Evolutionary conservation across 2,888 invertebrate genomes (phyloP).

Genomic region (Lottia gigantea): DNA sequence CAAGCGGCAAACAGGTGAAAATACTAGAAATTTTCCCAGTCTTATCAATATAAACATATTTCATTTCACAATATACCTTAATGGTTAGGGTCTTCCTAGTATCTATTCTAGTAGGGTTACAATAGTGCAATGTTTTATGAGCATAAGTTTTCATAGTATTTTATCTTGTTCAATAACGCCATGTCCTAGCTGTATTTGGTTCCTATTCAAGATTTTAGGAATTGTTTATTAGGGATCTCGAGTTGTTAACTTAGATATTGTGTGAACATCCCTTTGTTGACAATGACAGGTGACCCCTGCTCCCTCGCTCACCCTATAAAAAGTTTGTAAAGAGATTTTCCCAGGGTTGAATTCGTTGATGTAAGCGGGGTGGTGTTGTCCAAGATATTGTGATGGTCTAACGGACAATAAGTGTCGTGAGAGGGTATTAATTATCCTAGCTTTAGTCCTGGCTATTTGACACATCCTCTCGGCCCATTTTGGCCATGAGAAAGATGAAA

Average conservation of each 20-base stretch:
- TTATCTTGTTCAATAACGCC: no score
- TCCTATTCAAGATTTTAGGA: no score
- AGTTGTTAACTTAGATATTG: slow-evolving; percentile 1
- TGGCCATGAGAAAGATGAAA: slow-evolving; percentile 1
- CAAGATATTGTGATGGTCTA: not conserved
- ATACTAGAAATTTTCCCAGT: no score
- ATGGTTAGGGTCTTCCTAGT: no score
- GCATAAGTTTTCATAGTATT: no score
- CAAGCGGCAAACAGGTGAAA: no score
- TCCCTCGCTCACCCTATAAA: not conserved
- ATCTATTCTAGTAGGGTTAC: no score
- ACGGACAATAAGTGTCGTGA: not conserved
- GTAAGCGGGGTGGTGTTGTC: not conserved
- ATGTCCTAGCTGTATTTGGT: no score
- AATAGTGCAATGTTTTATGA: no score
- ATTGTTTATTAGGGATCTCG: no score
- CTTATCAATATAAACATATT: no score
- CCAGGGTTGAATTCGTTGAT: not conserved
- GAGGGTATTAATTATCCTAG: slow-evolving; percentile 7
- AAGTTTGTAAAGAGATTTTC: not conserved
- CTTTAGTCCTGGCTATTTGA: not conserved
- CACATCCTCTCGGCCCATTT: not conserved
- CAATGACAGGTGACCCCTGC: slow-evolving; percentile 6
- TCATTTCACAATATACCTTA: no score
- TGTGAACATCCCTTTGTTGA: not conserved